Conservation (phyloP, 2,888 invertebrate genomes). For the Caenorhabditis doughertyi region DNA sequence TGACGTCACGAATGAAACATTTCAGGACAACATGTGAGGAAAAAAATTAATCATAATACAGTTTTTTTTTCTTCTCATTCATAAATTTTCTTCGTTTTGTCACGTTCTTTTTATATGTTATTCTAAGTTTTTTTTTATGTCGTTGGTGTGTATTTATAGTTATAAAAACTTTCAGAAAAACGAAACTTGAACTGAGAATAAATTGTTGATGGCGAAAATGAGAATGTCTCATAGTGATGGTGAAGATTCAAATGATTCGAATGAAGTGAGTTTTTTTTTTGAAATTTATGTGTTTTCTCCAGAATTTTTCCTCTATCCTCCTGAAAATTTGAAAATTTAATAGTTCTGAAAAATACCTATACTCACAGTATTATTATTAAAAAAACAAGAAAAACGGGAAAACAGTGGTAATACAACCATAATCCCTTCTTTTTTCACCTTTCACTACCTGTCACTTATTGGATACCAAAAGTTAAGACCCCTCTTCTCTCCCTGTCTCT, state of each 20-base stretch:
- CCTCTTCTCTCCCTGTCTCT: not conserved
- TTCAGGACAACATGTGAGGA: not conserved
- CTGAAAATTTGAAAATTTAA: too few relatives aligned
- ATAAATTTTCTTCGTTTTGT: too few relatives aligned
- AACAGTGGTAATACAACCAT: not conserved
- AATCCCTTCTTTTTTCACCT: not conserved
- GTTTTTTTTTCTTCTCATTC: not conserved
- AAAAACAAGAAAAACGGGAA: not conserved
- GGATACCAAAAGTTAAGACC: conserved; percentile 17
- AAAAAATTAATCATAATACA: not conserved
- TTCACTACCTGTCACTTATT: not conserved
- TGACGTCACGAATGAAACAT: conserved; percentile 19
- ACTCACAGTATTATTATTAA: too few relatives aligned
- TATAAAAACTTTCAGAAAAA: not conserved
- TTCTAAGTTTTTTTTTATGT: too few relatives aligned
- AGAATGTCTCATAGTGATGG: conserved; percentile 27
- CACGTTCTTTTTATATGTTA: too few relatives aligned
- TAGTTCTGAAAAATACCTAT: not conserved
- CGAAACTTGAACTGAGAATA: not conserved
- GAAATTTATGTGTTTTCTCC: too few relatives aligned
- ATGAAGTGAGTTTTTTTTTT: conserved; percentile 24
- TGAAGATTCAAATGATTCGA: conserved; percentile 9
- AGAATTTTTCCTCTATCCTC: too few relatives aligned
- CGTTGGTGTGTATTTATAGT: not conserved
- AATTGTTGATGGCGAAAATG: conserved; percentile 3